Base-by-base conservation (phyloP, 1,140 invertebrate genomes). In the Conus ventricosus region DNA sequence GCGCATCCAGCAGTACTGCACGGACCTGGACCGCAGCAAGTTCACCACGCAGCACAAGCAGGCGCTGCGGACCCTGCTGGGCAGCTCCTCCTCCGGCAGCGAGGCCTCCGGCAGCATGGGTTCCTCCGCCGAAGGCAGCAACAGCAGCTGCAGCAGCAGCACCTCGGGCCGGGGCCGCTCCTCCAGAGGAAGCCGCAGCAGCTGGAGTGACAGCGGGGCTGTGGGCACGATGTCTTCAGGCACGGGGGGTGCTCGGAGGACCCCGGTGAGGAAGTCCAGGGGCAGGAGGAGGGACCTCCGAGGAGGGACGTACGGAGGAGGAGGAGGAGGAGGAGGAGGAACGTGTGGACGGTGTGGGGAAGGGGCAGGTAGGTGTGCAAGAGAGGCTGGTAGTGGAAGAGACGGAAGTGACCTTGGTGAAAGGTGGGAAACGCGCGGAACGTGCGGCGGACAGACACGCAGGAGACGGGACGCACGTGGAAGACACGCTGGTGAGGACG, bases 11-110 rank as follows among this genome's bases (percentile, higher is more conserved):
- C 84, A 90, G 63, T 89, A 91, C 63, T 90, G 89, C 84, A 83
- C 86, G 17, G 88, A 90, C 80, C 84, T 91, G 15, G 90, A 91
- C 75, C 83, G 89, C 39, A 89, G 67, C 55, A 91, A 91, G 83
- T 91, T 91, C 80, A 91, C 91, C 51, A 57, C 60, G 23, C 89
- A 91, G 80, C 87, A 88, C 60, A 90, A 90, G 63, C 71, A 84
- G 13, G 81, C 89, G 54, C 81, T 91, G 20, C 87, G 85, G 17
- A 84, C 57, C 27, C 82, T 91, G 15, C 88, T 91, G 7, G 91
- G 91, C 20, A 91, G 90, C 53, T 89, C 90, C 15, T 87, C 88
- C 8, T 80, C 85, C 55, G 81, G 67, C 17, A 75, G 57, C 23
- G 85, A 67, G 15, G 84, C 51, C 8, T 84, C 82, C 55, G 82